Evolutionary conservation across 2,888 invertebrate genomes (phyloP), one percentile per base, ranked within the genome.

Genomic region (Drosophila paucipuncta): DNA sequence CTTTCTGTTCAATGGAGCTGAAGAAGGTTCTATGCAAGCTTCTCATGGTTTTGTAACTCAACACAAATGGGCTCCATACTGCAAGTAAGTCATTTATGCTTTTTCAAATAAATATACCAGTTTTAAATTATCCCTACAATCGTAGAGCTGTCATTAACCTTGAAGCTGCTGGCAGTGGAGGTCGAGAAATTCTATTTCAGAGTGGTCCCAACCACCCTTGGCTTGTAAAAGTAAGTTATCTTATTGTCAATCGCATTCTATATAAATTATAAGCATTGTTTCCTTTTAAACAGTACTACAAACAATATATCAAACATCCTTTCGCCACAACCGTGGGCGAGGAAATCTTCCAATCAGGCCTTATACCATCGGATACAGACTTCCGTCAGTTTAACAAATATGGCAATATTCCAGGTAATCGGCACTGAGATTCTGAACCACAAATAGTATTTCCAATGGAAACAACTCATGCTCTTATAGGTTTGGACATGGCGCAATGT

Each of bases 131-230:
- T 4, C 11, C 13, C 9, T 33, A 3, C 31, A 35, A 35, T 13
- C 13, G 4, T 7, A 79, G 95, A 60, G 95, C 96, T 0, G 96
- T 99, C 64, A 95, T 99, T 59, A 99, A 99, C 93, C 93, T 99
- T 69, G 99, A 99, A 93, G 96, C 98, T 0, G 97, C 96, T 47
- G 99, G 99, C 0, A 96, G 97, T 90, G 98, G 98, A 39, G 98
- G 98, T 3, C 96, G 97, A 73, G 97, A 98, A 79, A 94, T 97
- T 58, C 94, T 99, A 9, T 99, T 99, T 92, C 99, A 99, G 94
- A 95, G 96, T 59, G 97, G 97, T 2, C 97, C 97, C 1, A 94
- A 94, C 41, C 95, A 96, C 89, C 94, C 96, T 0, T 95, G 97
- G 94, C 92, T 97, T 10, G 25, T 39, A 2, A 22, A 70, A 11